These are phyloP conservation scores for Malurus melanocephalus DNA, from an alignment of 2,113 vertebrate genomes.

Conservation along the genomic window DNA sequence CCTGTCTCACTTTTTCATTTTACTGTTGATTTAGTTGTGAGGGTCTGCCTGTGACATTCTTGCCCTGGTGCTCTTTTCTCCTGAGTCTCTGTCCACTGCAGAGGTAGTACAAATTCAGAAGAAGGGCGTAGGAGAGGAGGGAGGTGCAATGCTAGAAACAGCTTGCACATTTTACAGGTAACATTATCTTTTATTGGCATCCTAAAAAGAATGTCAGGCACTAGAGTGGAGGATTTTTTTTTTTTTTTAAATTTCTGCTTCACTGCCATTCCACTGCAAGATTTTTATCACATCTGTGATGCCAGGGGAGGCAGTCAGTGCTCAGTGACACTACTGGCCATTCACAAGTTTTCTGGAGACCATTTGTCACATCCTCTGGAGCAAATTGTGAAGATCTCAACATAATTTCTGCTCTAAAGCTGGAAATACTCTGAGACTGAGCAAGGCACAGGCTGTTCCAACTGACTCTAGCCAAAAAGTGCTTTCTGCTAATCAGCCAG, in stretches of 20 bases:
- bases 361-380: conserved; percentile 39
- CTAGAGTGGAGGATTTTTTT: conserved; percentile 32
- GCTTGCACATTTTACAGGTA: conserved; percentile 77
- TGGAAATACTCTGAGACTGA: not conserved
- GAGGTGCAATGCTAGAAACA: conserved; percentile 43
- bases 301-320: not conserved
- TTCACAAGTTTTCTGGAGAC: conserved; percentile 40
- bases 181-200: conserved; percentile 81
- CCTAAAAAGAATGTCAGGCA: conserved; percentile 81
- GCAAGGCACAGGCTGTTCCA: not conserved
- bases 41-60: not conserved
- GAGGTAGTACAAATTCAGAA: not conserved
- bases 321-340: conserved; percentile 29
- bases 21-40: not conserved
- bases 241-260: conserved; percentile 23
- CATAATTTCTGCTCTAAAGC: not conserved
- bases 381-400: not conserved
- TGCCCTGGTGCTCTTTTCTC: not conserved
- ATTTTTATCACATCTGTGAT: conserved; percentile 41
- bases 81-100: not conserved
- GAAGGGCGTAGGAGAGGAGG: not conserved
- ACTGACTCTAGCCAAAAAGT: not conserved
- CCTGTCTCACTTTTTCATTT: not conserved
- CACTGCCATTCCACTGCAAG: conserved; percentile 43
- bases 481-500: not conserved